Evolutionary conservation across 2,113 vertebrate genomes (phyloP).

Genomic region (Oenanthe oenanthe): DNA sequence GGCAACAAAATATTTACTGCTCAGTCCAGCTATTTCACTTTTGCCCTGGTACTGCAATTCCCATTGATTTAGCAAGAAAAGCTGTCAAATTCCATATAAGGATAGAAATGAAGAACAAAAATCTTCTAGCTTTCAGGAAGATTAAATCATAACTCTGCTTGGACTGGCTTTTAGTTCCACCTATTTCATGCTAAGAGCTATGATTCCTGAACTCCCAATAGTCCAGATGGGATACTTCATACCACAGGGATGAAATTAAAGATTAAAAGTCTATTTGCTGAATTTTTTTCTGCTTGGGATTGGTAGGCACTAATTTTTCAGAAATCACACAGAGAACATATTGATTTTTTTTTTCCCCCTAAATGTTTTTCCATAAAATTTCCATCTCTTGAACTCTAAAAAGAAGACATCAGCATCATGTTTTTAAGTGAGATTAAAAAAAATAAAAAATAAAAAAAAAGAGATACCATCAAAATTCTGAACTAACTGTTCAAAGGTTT

Average conservation of each 20-base stretch:
- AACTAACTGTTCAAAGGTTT: not conserved
- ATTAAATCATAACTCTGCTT: conserved; percentile 41
- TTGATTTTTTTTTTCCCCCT: not conserved
- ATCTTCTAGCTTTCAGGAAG: conserved; percentile 11
- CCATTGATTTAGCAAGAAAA: conserved; percentile 37
- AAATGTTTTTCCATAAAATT: not conserved
- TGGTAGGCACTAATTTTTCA: not conserved
- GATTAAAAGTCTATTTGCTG: not conserved
- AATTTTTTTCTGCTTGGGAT: conserved; percentile 9
- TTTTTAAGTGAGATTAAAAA: not conserved
- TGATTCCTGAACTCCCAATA: conserved; percentile 28
- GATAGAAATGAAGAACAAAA: conserved; percentile 16
- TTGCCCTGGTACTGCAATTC: not conserved
- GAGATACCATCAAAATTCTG: not conserved
- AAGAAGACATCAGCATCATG: not conserved
- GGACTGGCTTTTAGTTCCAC: conserved; percentile 25
- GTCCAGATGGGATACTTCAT: not conserved
- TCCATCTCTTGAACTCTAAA: not conserved
- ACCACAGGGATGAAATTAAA: not conserved
- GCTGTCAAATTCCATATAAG: conserved; percentile 1
- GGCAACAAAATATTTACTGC: not conserved
- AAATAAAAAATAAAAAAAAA: too few relatives aligned
- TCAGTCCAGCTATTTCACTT: not conserved
- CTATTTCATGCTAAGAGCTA: conserved; percentile 3
- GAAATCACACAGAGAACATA: not conserved